Percentiles rank a stretch among this genome's conserved stretches.
Conservation (phyloP, 2,113 vertebrate species). For the Chaetops frenatus region DNA sequence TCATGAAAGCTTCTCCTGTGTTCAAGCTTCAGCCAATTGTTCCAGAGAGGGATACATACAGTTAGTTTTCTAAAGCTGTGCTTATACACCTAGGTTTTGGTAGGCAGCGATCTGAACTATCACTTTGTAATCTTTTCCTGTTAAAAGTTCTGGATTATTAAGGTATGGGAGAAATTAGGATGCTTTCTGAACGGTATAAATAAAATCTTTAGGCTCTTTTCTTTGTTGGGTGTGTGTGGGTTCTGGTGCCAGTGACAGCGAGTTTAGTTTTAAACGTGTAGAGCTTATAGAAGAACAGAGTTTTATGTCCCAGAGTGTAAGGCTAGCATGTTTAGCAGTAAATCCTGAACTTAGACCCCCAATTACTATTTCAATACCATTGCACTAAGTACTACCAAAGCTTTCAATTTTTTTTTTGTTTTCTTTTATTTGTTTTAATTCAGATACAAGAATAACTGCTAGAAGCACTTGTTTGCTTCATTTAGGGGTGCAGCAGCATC, state of each 20-base stretch:
- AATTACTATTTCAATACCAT: background rate
- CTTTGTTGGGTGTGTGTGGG: fast-evolving
- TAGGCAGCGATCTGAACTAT: background rate
- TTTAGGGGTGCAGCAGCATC: background rate
- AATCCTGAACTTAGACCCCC: background rate
- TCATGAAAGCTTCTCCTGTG: background rate
- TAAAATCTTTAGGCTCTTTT: background rate
- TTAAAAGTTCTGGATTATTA: background rate
- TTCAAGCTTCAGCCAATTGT: background rate
- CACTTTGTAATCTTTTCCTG: background rate
- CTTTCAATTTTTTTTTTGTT: background rate
- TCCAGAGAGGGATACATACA: fast-evolving
- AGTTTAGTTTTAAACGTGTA: background rate
- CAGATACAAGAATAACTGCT: background rate
- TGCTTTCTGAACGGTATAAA: background rate
- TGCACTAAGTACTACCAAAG: background rate
- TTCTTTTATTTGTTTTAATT: background rate
- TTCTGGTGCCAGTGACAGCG: background rate
- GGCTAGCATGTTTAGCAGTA: background rate
- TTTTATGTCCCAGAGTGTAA: background rate
- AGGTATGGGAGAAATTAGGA: background rate
- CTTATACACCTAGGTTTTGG: background rate
- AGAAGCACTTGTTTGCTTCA: background rate
- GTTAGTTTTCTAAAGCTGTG: background rate
- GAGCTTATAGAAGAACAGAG: background rate